Evolutionary conservation across 2,113 vertebrate species (phyloP), one percentile per base, ranked within the genome.

Genomic region (Platysternon megacephalum): DNA sequence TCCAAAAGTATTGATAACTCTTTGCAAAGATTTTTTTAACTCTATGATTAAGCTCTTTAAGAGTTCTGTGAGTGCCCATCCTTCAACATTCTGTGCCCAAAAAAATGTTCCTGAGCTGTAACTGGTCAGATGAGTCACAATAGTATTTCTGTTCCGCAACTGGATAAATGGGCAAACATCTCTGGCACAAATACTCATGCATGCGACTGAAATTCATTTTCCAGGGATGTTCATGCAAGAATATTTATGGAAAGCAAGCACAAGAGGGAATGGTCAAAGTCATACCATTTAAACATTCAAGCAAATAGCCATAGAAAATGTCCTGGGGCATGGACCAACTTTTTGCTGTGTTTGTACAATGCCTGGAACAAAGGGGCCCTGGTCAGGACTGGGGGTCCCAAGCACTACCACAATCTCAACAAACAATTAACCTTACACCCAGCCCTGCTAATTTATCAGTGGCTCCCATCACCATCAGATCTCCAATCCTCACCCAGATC

Each of bases 11-110:
- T 83, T 89, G 85, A 42, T 0, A 94, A 88, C 78, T 1, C 65
- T 93, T 81, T 84, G 92, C 90, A 95, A 95, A 87, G 78, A 68
- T n/a, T 19, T 88, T 95, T 94, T 88, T 88, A 87, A 95, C 96
- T 91, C 7, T 89, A 58, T 42, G 88, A 76, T 29, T 51, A 79
- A 83, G 94, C 82, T 89, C 88, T 48, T 93, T 86, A 80, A 91
- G 85, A 14, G 51, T 82, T 26, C 58, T 79, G 79, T n/a, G 6
- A 0, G 80, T 93, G 74, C 84, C 92, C 49, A 10, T 29, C 82
- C 19, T 42, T 76, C 72, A 76, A 22, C 26, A 80, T 32, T 91
- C 46, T 85, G 90, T 51, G 80, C 79, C 90, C 51, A 89, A 0
- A 76, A 26, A 6, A 13, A 11, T 29, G 26, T 78, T 28, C 22